A percentile compares a stretch with the other conserved stretches of the same genome.
These are phyloP conservation scores for Drosophila nigricruria DNA, from an alignment of 2,888 invertebrate species.

Conservation along the genomic window DNA sequence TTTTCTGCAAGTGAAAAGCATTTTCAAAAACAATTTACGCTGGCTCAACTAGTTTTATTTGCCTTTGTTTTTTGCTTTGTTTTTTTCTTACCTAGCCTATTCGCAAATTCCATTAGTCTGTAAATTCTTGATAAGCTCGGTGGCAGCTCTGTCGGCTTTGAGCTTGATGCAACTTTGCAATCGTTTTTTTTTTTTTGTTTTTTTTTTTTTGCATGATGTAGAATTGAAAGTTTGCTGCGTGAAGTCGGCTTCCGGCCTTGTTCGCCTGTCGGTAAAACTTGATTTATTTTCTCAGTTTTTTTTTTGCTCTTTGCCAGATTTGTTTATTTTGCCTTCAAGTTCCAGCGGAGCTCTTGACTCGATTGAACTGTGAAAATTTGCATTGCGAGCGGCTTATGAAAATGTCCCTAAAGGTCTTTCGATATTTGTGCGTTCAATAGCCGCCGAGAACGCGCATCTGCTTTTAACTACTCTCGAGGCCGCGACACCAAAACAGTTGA, in stretches of 20 bases:
- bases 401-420: slow-evolving; percentile 14
- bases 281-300: slow-evolving; percentile 18
- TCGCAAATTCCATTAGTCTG: slow-evolving; percentile 62
- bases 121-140: slow-evolving; percentile 44
- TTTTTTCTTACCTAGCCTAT: slow-evolving; percentile 16
- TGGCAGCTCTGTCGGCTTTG: slow-evolving; percentile 17
- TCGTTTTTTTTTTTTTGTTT: slow-evolving; percentile 22
- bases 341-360: slow-evolving; percentile 5
- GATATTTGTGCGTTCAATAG: slow-evolving; percentile 1
- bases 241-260: neutral
- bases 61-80: neutral
- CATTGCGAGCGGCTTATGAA: slow-evolving; percentile 38
- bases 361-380: slow-evolving; percentile 15
- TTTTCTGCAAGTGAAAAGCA: slow-evolving; percentile 15
- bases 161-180: slow-evolving; percentile 27
- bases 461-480: slow-evolving; percentile 24
- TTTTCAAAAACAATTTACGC: slow-evolving; percentile 4
- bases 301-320: slow-evolving; percentile 12
- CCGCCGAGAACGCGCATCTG: slow-evolving; percentile 8
- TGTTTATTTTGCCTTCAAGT: slow-evolving; percentile 15
- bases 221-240: slow-evolving; percentile 12
- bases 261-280: slow-evolving; percentile 19
- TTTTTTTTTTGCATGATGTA: slow-evolving; percentile 1
- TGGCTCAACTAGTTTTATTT: neutral
- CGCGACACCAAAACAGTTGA: slow-evolving; percentile 4